phyloP scores from a whole-genome alignment of 2,113 vertebrate species.

The Megalops atlanticus region DNA sequence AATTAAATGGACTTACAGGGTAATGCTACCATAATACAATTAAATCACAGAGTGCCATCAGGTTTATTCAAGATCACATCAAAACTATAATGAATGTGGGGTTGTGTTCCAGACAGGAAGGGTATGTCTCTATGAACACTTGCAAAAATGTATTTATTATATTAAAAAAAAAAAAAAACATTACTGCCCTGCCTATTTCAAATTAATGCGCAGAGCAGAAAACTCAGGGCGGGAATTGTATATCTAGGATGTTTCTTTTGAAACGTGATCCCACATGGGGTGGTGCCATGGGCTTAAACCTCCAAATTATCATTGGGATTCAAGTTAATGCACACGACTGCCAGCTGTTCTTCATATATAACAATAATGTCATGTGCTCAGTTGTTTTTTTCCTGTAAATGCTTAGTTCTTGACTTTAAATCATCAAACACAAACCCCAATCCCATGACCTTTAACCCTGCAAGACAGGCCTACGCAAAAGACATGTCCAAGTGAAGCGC shows the following conservation, averaged over 20 bases:
- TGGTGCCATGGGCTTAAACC: neutral
- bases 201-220: too few species aligned
- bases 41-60: too few species aligned
- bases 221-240: neutral
- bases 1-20: too few species aligned
- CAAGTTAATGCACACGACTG: neutral
- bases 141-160: too few species aligned
- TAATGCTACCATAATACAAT: too few species aligned
- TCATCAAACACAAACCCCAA: conserved; percentile 20
- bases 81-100: too few species aligned
- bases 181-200: too few species aligned
- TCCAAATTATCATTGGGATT: neutral
- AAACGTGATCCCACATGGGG: neutral
- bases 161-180: too few species aligned
- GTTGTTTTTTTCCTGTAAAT: neutral
- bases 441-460: conserved; percentile 24
- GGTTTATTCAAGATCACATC: too few species aligned
- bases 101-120: too few species aligned
- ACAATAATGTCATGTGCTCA: neutral
- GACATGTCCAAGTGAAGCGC: neutral
- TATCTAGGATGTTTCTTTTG: neutral
- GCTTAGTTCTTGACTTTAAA: conserved; percentile 17
- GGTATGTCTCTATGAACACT: too few species aligned
- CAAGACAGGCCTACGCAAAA: neutral
- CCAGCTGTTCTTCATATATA: conserved; percentile 21